Percentiles rank a stretch among this genome's conserved stretches.
Conservation (phyloP, 1,140 invertebrate species). For the Eufriesea mexicana region DNA sequence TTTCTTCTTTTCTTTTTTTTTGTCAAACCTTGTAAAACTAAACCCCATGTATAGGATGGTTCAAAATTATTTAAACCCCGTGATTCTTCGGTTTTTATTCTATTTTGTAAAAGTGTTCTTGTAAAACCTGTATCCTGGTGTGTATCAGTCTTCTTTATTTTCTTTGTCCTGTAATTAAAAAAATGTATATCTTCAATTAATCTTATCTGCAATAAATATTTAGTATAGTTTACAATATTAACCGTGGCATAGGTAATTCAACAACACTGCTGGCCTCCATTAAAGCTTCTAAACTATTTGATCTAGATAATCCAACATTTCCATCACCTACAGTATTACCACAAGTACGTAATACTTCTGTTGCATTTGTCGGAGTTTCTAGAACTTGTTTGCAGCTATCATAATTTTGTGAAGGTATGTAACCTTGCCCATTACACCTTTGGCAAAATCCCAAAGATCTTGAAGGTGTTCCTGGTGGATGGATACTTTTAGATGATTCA, state of each 20-base stretch:
- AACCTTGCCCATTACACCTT: constrained; percentile 71
- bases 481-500: constrained; percentile 77
- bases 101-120: constrained; percentile 71
- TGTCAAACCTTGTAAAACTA: constrained; percentile 78
- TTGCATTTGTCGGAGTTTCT: constrained; percentile 78
- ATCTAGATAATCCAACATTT: constrained; percentile 59
- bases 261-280: constrained; percentile 82
- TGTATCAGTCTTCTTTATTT: constrained; percentile 51
- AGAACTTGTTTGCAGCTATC: constrained; percentile 70
- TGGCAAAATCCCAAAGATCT: constrained; percentile 64
- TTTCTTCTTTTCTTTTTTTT: constrained; percentile 68
- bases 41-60: constrained; percentile 75
- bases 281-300: constrained; percentile 74
- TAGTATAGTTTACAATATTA: constrained; percentile 60
- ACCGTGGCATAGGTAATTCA: constrained; percentile 85
- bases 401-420: constrained; percentile 58
- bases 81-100: constrained; percentile 50
- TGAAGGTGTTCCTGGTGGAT: constrained; percentile 55
- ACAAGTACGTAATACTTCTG: constrained; percentile 75
- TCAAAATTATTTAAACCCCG: constrained; percentile 45
- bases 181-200: not conserved
- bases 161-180: constrained; percentile 70
- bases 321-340: constrained; percentile 61
- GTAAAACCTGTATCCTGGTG: constrained; percentile 74
- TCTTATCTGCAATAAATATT: not conserved